Evolutionary conservation across 2,797 vertebrate species (phyloP).

Genomic region (Odontamblyopus rebecca): DNA sequence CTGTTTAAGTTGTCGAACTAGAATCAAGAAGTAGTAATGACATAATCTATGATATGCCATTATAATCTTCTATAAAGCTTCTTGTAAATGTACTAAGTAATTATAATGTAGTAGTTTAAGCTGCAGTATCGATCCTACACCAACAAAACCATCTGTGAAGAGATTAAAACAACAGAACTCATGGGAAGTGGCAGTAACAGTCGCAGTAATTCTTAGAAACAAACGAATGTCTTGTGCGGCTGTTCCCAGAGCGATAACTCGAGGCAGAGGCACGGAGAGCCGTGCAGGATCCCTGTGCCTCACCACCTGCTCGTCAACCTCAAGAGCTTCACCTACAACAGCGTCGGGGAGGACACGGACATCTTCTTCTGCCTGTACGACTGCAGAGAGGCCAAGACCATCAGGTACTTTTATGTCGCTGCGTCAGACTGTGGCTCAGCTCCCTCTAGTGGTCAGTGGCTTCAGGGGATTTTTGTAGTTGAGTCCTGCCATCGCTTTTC

Average conservation of each 20-base stretch:
- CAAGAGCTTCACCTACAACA: constrained; percentile 95
- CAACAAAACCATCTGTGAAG: neutral
- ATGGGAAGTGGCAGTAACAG: neutral
- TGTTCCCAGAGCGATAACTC: constrained; percentile 80
- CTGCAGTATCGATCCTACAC: neutral
- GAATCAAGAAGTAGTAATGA: neutral
- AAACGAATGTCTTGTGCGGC: neutral
- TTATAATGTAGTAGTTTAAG: neutral
- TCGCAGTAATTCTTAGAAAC: neutral
- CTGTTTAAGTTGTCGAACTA: neutral
- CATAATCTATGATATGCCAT: too few species aligned
- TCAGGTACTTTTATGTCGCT: constrained; percentile 78
- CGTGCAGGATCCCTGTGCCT: constrained; percentile 83
- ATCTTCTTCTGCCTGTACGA: constrained; percentile 93
- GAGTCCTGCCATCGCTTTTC: too few species aligned
- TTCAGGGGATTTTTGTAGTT: too few species aligned
- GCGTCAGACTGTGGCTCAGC: neutral
- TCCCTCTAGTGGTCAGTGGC: neutral
- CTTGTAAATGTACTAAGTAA: too few species aligned
- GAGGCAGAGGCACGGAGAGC: constrained; percentile 84
- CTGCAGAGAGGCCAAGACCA: constrained; percentile 88
- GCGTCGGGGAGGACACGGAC: constrained; percentile 91
- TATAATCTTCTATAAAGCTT: too few species aligned
- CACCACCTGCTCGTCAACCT: constrained; percentile 93
- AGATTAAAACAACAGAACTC: neutral